Conservation (phyloP, 2,888 invertebrate genomes). For the Clepsis dumicolana region DNA sequence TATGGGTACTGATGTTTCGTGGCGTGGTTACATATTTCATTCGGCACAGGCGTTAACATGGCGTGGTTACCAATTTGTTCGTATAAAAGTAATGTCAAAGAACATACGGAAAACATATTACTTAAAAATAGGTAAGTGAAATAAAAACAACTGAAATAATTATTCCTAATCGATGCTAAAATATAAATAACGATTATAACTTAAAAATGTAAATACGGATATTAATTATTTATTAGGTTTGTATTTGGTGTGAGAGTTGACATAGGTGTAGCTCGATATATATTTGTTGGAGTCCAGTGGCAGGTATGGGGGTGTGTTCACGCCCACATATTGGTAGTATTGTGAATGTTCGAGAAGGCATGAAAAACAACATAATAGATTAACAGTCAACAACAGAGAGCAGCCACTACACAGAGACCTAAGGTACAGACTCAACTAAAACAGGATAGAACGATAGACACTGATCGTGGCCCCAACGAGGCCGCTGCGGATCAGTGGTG, state of each 20-base stretch:
- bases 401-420: slow-evolving; percentile 86
- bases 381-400: slow-evolving; percentile 86
- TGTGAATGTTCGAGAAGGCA: slow-evolving; percentile 86
- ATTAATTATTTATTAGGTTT: slow-evolving; percentile 60
- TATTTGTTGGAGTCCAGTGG: slow-evolving; percentile 81
- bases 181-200: slow-evolving; percentile 46
- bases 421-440: slow-evolving; percentile 79
- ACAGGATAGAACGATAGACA: slow-evolving; percentile 74
- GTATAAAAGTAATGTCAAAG: slow-evolving; percentile 40
- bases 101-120: slow-evolving; percentile 45
- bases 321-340: slow-evolving; percentile 82
- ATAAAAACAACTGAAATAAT: slow-evolving; percentile 46
- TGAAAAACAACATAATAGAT: slow-evolving; percentile 85
- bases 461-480: slow-evolving; percentile 58
- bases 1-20: slow-evolving; percentile 56
- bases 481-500: slow-evolving; percentile 59
- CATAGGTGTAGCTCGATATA: slow-evolving; percentile 83
- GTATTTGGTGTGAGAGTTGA: slow-evolving; percentile 83
- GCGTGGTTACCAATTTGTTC: slow-evolving; percentile 44
- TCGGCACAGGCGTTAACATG: slow-evolving; percentile 55
- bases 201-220: slow-evolving; percentile 50
- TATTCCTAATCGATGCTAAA: slow-evolving; percentile 41
- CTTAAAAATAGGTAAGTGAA: slow-evolving; percentile 46
- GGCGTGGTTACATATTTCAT: slow-evolving; percentile 61
- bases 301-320: slow-evolving; percentile 80